These are phyloP conservation scores for Campaea margaritaria DNA, from an alignment of 2,888 invertebrate species.

Conservation along the genomic window DNA sequence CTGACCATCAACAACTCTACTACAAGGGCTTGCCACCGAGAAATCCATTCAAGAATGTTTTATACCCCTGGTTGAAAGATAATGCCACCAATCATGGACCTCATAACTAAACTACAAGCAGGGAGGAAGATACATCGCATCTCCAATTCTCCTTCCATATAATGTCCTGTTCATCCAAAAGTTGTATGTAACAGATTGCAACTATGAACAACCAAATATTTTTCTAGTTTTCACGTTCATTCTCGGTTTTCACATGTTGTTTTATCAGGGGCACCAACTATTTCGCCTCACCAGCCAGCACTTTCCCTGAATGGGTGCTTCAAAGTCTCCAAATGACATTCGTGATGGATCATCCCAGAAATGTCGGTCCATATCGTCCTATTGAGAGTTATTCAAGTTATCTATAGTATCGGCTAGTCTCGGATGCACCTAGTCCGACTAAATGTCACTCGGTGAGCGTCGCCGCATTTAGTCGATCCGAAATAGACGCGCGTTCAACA, in stretches of 20 bases:
- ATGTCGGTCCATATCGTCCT: conserved; percentile 14
- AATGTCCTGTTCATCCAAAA: no score
- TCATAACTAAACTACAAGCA: no score
- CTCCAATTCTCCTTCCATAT: no score
- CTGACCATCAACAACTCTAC: conserved; percentile 22
- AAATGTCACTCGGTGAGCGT: conserved; percentile 83
- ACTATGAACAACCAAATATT: not conserved
- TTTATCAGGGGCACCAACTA: conserved; percentile 5
- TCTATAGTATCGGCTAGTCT: conserved; percentile 46
- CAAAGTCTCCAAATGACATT: conserved; percentile 3
- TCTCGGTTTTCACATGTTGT: conserved; percentile 6
- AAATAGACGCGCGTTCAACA: conserved; percentile 84
- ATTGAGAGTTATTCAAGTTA: conserved; percentile 21
- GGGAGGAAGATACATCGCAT: no score
- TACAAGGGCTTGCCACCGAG: not conserved
- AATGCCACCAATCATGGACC: no score
- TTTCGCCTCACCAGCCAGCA: conserved; percentile 7
- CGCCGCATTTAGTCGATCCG: conserved; percentile 79
- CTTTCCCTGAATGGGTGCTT: conserved; percentile 19
- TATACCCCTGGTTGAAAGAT: not conserved
- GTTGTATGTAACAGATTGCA: no score
- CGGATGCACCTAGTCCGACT: conserved; percentile 79
- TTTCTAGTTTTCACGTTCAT: not conserved
- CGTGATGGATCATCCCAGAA: conserved; percentile 21
- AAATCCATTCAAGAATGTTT: not conserved